Conservation (phyloP, 53 echinoderm and acorn worm species). For the Luidia sarsii region DNA sequence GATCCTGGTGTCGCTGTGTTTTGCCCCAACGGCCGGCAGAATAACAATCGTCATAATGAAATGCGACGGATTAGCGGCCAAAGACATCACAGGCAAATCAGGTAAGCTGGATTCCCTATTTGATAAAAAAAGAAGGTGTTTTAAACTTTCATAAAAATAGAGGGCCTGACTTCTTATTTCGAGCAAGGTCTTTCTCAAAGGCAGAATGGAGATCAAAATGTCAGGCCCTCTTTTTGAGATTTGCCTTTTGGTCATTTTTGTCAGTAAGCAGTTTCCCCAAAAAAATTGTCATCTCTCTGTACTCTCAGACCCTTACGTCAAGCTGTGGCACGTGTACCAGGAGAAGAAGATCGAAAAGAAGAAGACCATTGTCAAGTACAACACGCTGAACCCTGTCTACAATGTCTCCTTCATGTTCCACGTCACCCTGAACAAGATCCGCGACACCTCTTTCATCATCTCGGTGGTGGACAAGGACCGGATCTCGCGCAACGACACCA, state of each 20-base stretch:
- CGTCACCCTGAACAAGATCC: constrained; percentile 84
- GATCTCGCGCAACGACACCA: constrained; percentile 87
- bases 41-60: constrained; percentile 91
- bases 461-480: constrained; percentile 91
- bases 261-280: too few species aligned
- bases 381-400: constrained; percentile 94
- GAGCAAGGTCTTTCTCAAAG: too few species aligned
- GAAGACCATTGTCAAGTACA: constrained; percentile 91
- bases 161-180: too few species aligned
- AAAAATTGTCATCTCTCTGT: too few species aligned
- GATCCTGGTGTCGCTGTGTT: constrained; percentile 84
- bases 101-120: constrained; percentile 45
- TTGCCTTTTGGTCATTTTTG: too few species aligned
- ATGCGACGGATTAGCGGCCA: constrained; percentile 88
- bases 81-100: constrained; percentile 99
- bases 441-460: constrained; percentile 90
- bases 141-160: background rate
- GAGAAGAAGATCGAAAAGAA: constrained; percentile 96
- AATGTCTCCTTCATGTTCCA: constrained; percentile 96
- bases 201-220: too few species aligned
- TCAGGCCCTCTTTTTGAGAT: too few species aligned
- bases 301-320: constrained; percentile 91
- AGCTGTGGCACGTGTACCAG: constrained; percentile 95
- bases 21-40: constrained; percentile 86
- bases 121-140: background rate